Evolutionary conservation across 2,888 invertebrate genomes (phyloP).

Genomic region (Agrotis exclamationis): DNA sequence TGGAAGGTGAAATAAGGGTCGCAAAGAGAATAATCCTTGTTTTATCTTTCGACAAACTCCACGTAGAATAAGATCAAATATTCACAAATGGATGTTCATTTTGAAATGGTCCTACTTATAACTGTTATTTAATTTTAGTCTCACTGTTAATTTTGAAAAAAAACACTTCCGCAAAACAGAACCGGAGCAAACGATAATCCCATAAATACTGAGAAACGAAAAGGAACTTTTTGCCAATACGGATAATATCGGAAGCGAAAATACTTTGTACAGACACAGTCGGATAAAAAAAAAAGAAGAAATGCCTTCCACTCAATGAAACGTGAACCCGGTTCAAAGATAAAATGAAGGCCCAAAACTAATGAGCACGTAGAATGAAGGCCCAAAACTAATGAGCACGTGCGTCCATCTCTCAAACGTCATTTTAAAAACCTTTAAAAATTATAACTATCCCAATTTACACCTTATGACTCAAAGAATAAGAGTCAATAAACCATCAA

Average conservation of each 20-base stretch:
- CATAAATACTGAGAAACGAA: background rate
- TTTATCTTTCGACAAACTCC: too few species aligned
- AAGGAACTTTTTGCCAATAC: slow-evolving; percentile 23
- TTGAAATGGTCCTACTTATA: too few species aligned
- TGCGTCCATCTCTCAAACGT: slow-evolving; percentile 25
- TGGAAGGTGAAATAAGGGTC: too few species aligned
- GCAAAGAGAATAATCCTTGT: too few species aligned
- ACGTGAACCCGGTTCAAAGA: slow-evolving; percentile 31
- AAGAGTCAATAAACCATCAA: slow-evolving; percentile 49
- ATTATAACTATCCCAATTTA: slow-evolving; percentile 16
- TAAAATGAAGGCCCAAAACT: slow-evolving; percentile 33
- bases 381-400: slow-evolving; percentile 38
- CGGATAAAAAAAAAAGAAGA: background rate
- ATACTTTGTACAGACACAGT: slow-evolving; percentile 35
- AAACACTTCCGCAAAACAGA: background rate
- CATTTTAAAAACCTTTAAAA: slow-evolving; percentile 34
- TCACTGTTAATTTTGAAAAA: background rate
- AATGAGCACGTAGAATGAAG: slow-evolving; percentile 46
- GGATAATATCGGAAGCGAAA: slow-evolving; percentile 3
- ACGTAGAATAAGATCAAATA: too few species aligned
- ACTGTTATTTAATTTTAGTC: too few species aligned
- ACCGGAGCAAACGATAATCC: background rate
- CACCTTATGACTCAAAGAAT: slow-evolving; percentile 35
- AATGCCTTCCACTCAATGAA: slow-evolving; percentile 40
- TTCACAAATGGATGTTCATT: too few species aligned